These are phyloP conservation scores for Microtus montanus DNA, from an alignment of 2,113 vertebrate genomes.

Conservation along the genomic window DNA sequence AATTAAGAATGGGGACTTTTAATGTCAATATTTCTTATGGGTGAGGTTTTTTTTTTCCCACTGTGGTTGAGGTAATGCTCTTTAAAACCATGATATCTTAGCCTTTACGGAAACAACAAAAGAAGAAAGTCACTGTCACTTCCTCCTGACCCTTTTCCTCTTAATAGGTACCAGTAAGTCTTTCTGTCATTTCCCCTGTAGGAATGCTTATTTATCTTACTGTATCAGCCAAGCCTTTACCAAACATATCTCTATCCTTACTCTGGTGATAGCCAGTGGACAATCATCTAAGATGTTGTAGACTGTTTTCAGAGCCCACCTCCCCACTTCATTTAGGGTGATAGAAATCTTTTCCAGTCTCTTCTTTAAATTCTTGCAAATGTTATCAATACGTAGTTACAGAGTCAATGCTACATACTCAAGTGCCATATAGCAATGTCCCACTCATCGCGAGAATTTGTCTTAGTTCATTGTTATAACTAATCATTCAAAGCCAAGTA, in stretches of 20 bases:
- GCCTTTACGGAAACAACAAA: not conserved
- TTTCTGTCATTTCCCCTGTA: not conserved
- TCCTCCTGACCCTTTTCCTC: not conserved
- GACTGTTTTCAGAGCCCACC: not conserved
- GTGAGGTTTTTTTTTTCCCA: not conserved
- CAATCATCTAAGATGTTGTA: not conserved
- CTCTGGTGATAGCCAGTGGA: not conserved
- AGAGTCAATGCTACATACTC: not conserved
- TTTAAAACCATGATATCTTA: not conserved
- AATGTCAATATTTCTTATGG: not conserved
- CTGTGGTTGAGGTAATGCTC: not conserved
- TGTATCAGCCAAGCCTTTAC: not conserved
- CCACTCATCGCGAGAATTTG: not conserved
- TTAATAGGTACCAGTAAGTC: not conserved
- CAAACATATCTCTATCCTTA: not conserved
- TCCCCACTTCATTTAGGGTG: not conserved
- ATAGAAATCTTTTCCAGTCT: not conserved
- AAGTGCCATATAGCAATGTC: not conserved
- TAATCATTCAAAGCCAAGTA: not conserved
- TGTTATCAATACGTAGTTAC: not conserved
- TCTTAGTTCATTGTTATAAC: not conserved
- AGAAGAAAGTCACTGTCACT: not conserved
- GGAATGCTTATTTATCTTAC: not conserved
- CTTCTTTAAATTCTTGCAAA: not conserved
- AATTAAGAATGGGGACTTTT: not conserved